Base-by-base conservation (phyloP, 1,140 invertebrate genomes). In the Heterodera schachtii region DNA sequence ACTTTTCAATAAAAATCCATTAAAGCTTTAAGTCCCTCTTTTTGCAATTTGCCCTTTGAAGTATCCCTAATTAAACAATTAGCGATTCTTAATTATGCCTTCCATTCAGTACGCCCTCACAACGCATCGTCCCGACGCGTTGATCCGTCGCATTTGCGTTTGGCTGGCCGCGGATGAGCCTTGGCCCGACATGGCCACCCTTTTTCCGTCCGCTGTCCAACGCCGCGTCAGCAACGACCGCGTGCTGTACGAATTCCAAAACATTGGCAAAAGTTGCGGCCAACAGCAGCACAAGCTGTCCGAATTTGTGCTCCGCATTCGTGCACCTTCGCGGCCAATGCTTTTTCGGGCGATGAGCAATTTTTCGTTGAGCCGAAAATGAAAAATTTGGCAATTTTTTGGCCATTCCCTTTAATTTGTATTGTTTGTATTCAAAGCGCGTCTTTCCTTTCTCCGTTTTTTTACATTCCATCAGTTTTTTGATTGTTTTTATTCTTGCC, bases 291-390 rank as follows among this genome's bases (percentile, higher is more conserved):
- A 19, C 1, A 70, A 21, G 9, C n/a, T 9, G 1, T 11, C 67
- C 2, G 41, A 70, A 70, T 70, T 70, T 70, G 67, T 70, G 41
- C 67, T 70, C 4, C 8, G 67, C 8, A 70, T 70, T 43, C n/a
- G 67, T 9, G 67, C 67, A 9, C 67, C 67, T 9, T 70, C 67
- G n/a, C 8, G 67, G n/a, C 11, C n/a, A 0, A 21, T 13, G 9
- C 11, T 70, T 19, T 70, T 70, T n/a, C 67, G 67, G 4, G 9
- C n/a, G 19, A 70, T 70, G 67, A 70, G 67, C 67, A 43, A 70
- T 19, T 70, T 70, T 70, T 70, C 67, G 67, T 31, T 70, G 67
- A 70, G 67, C 41, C 67, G 67, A 31, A 70, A 43, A 43, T 70
- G 67, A 70, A 8, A 70, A 70, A 31, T 31, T 31, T 31, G 31